A percentile compares a stretch with the other conserved stretches of the same genome.
These are phyloP conservation scores for Fabriciana adippe DNA, from an alignment of 2,888 invertebrate genomes.

Conservation along the genomic window DNA sequence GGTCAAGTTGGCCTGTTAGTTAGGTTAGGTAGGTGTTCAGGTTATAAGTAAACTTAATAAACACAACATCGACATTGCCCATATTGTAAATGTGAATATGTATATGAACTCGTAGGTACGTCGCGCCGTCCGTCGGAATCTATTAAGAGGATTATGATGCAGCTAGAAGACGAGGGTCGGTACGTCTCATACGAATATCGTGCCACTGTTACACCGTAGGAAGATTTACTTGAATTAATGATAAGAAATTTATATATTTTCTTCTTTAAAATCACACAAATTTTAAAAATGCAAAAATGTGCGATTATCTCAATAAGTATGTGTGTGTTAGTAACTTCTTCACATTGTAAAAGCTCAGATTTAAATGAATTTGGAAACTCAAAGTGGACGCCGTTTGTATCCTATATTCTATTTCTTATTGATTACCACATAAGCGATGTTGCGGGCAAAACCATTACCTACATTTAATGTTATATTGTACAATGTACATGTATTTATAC, in stretches of 20 bases:
- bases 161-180: constrained; percentile 75
- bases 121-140: constrained; percentile 73
- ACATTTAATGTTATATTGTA: no score
- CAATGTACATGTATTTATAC: no score
- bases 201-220: constrained; percentile 54
- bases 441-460: no score
- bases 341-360: no score
- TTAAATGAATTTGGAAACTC: no score
- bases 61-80: constrained; percentile 10
- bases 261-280: no score
- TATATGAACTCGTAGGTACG: constrained; percentile 39
- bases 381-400: no score
- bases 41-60: neutral
- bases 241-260: neutral
- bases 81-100: neutral
- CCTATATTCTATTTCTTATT: no score
- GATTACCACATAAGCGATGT: no score
- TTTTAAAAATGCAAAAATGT: no score
- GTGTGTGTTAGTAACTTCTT: no score
- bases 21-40: neutral
- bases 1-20: neutral
- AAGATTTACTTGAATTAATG: neutral
- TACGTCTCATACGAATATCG: constrained; percentile 62
- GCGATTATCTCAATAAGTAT: no score
- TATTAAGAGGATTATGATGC: constrained; percentile 82